Evolutionary conservation across 2,113 vertebrate genomes (phyloP), one percentile per base, ranked within the genome.

Genomic region (Alethe diademata): DNA sequence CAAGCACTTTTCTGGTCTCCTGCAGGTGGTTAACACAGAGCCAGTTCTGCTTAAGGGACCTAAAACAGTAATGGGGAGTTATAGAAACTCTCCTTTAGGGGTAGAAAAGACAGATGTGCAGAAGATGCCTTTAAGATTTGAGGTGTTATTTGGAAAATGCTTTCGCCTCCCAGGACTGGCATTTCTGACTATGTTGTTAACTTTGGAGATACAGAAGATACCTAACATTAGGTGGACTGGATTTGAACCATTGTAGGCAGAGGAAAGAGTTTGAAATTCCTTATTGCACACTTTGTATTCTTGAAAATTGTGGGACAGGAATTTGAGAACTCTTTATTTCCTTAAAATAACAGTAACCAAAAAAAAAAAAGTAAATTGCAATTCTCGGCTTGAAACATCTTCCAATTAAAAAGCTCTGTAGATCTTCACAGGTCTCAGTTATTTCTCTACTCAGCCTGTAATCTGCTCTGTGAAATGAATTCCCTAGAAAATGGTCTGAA

Each of bases 121-220:
- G 61, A 38, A 87, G 65, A 56, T 43, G 25, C 19, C 66, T 58
- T 43, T 33, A 53, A 51, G 38, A 33, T n/a, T n/a, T 45, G 56
- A 60, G 40, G 31, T 64, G 35, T n/a, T 64, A 6, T 24, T 73
- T 81, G 45, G 48, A 64, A 67, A 24, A 0, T 1, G 20, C 22
- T 70, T 57, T 73, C 16, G 74, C 38, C 64, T 76, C 58, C 54
- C 1, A 5, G 65, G 38, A 18, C 35, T 43, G 56, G 6, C 6
- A 61, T 5, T 74, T 87, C 26, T 40, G 51, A 35, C 23, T 9
- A 0, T 19, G 16, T 31, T 78, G 35, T 28, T 40, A 17, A 23
- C n/a, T 54, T 33, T 0, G 24, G 23, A 0, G 6, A 2, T 24
- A 9, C 8, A 48, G 40, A 67, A 75, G 29, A 20, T 8, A 2